Conservation (phyloP, 2,797 vertebrate genomes). For the Hemitrygon akajei region DNA sequence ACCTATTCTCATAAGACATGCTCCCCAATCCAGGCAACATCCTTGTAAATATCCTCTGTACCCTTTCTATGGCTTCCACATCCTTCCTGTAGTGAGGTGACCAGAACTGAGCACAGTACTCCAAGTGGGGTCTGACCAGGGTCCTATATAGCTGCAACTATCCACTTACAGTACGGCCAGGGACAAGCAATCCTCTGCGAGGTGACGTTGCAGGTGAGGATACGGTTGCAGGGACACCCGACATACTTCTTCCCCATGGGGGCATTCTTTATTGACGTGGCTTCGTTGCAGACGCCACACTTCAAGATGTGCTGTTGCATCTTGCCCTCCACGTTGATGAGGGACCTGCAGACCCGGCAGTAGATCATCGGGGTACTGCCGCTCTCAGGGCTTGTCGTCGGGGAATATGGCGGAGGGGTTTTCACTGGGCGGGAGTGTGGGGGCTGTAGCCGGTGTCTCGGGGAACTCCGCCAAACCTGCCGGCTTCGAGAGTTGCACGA, state of each 20-base stretch:
- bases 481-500: too few relatives aligned
- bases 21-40: too few relatives aligned
- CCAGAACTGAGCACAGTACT: too few relatives aligned
- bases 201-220: constrained; percentile 91
- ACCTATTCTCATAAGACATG: too few relatives aligned
- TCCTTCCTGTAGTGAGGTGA: too few relatives aligned
- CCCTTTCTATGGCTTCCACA: too few relatives aligned
- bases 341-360: constrained; percentile 84
- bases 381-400: constrained; percentile 79
- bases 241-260: constrained; percentile 90
- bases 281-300: constrained; percentile 85
- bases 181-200: constrained; percentile 89
- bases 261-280: constrained; percentile 89
- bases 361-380: constrained; percentile 80
- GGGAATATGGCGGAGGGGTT: constrained; percentile 82
- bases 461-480: constrained; percentile 72
- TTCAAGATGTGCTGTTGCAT: constrained; percentile 80
- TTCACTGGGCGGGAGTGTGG: constrained; percentile 73
- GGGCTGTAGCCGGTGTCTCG: constrained; percentile 54
- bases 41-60: too few relatives aligned
- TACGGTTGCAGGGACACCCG: constrained; percentile 87
- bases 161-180: constrained; percentile 67
- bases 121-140: too few relatives aligned
- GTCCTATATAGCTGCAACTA: too few relatives aligned
- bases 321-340: constrained; percentile 81